Evolutionary conservation across 2,797 vertebrate genomes (phyloP), one percentile per base, ranked within the genome.

Genomic region (Strix occidentalis): DNA sequence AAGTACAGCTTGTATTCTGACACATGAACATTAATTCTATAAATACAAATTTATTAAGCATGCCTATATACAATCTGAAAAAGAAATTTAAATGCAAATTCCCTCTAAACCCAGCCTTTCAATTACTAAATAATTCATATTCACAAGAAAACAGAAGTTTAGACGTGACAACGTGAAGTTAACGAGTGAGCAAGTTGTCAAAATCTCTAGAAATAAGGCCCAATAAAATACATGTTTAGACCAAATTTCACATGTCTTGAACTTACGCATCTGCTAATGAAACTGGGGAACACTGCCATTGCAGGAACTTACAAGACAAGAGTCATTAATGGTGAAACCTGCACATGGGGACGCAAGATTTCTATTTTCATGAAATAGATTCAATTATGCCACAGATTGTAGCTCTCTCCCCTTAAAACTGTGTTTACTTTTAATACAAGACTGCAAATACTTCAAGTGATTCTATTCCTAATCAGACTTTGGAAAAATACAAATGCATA

Each of bases 351-450:
- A 91, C 81, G 54, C 7, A 53, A 60, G 63, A 35, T 20, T 63
- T 48, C 66, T 43, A 6, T 70, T 79, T 66, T 6, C 26, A 54
- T 3, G 8, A 45, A 53, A 45, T 4, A 56, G 45, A 66, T 41
- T n/a, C 25, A 29, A 54, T 54, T 45, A 8, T 10, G 37, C 12
- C 71, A 25, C 60, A 19, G 82, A 21, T 0, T 14, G 24, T 2
- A 28, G 37, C 0, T 0, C 18, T 63, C 24, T 26, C 1, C 24
- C 31, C 78, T 39, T 53, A 79, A 60, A 90, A 48, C 14, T 4
- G 23, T 6, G 46, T 26, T 56, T 61, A 24, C 10, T 87, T 76
- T 15, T 26, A 23, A 70, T 4, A 43, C 17, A 17, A 50, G 57
- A 31, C 56, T n/a, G 65, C 26, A 61, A 85, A 81, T 24, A 37